Base-by-base conservation (phyloP, 1,140 invertebrate genomes). In the Eciton burchellii region DNA sequence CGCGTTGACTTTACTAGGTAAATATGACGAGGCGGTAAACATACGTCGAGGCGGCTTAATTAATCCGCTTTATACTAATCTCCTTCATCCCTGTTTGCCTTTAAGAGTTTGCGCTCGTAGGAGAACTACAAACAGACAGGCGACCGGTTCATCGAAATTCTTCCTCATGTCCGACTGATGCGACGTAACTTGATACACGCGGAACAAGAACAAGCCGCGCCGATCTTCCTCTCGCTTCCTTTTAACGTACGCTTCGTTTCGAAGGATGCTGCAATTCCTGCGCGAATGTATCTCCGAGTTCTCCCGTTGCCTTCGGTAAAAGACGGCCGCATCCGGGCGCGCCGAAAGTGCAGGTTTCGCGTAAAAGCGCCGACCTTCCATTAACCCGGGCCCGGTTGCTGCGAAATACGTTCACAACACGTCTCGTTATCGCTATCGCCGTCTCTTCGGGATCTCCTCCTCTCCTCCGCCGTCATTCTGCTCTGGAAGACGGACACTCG, bases 211-310 rank as follows among this genome's bases (percentile, higher is more conserved):
- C 72, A n/a, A 16, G 14, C 73, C 29, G 26, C 29, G 45, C 60
- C 73, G 52, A 76, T 65, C 65, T 76, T 59, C 62, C 62, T 66
- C 35, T n/a, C 62, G 29, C 49, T 29, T 54, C 19, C 62, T 77
- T 66, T 77, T 54, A 66, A 66, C 43, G 62, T 60, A 49, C 35
- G 16, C 16, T 68, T 54, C 29, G 29, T 66, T 14, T 19, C 24
- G n/a, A 24, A 14, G n/a, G 2, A 52, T 16, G 43, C 0, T 43
- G 35, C 62, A 57, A 41, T 56, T 77, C 21, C 35, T 68, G 29
- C 62, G 16, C 35, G 21, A 41, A 68, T 54, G 19, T 29, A 68
- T 52, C 2, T 41, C 26, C 47, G 35, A 52, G 24, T 11, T 35
- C 6, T 9, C 19, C 19, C n/a, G 5, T 24, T 14, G 19, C 9